Percentiles rank a stretch among this genome's conserved stretches.
Conservation (phyloP, 2,113 vertebrate species). For the Leucoraja erinaceus region DNA sequence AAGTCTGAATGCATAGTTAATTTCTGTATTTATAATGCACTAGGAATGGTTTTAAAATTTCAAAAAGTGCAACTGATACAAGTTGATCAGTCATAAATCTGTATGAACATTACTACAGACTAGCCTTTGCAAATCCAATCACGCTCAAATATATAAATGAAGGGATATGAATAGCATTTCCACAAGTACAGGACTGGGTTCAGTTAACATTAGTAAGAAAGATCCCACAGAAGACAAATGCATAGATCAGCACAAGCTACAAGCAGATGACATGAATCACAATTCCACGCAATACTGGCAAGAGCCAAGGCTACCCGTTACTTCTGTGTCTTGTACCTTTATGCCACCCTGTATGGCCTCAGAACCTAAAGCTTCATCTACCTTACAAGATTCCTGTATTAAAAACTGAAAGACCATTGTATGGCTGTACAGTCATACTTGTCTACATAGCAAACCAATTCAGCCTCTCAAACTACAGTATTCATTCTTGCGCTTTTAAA, state of each 20-base stretch:
- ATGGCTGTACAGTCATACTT: conserved; percentile 28
- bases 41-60: conserved; percentile 59
- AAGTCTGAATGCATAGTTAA: conserved; percentile 77
- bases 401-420: conserved; percentile 33
- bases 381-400: conserved; percentile 34
- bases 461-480: conserved; percentile 27
- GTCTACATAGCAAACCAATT: conserved; percentile 10
- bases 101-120: conserved; percentile 46
- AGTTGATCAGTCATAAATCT: conserved; percentile 62
- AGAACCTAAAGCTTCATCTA: conserved; percentile 33
- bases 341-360: conserved; percentile 30
- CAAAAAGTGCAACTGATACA: conserved; percentile 68
- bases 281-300: conserved; percentile 55
- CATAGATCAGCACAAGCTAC: conserved; percentile 59
- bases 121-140: conserved; percentile 61
- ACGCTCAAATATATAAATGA: conserved; percentile 49
- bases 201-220: conserved; percentile 45
- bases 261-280: conserved; percentile 60
- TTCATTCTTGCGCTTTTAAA: conserved; percentile 22
- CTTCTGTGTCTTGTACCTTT: conserved; percentile 39
- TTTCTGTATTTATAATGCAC: conserved; percentile 81
- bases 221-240: conserved; percentile 45
- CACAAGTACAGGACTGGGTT: conserved; percentile 49
- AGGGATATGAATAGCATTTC: conserved; percentile 55
- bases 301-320: conserved; percentile 58